Evolutionary conservation across 1,140 invertebrate genomes (phyloP).

Genomic region (Oryzaephilus surinamensis): DNA sequence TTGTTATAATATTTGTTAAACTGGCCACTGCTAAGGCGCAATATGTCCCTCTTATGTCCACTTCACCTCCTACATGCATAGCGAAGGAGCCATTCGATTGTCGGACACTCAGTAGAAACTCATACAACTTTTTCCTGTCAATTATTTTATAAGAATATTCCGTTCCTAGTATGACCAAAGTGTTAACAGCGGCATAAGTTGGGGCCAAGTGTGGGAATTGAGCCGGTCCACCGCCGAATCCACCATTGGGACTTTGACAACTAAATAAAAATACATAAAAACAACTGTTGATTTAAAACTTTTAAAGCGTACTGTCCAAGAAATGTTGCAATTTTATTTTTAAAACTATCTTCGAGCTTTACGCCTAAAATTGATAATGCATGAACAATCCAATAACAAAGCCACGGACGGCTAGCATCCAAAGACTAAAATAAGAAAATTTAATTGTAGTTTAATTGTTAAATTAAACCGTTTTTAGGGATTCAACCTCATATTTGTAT

Average conservation of each 20-base stretch:
- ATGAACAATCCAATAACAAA: conserved; percentile 93
- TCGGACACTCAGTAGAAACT: conserved; percentile 39
- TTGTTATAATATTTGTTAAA: conserved; percentile 63
- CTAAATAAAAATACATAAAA: conserved; percentile 31
- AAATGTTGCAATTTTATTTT: conserved; percentile 57
- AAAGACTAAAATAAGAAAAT: conserved; percentile 48
- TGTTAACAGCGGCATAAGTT: conserved; percentile 94
- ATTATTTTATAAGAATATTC: conserved; percentile 78
- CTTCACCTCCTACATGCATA: conserved; percentile 89
- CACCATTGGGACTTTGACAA: conserved; percentile 74
- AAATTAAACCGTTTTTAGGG: conserved; percentile 7
- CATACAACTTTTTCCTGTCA: conserved; percentile 52
- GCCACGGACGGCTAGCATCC: conserved; percentile 90
- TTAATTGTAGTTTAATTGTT: conserved; percentile 8
- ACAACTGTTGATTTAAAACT: conserved; percentile 7
- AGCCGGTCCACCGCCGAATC: conserved; percentile 88
- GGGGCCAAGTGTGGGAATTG: conserved; percentile 89
- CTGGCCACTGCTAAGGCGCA: conserved; percentile 87
- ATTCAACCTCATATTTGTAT: conserved; percentile 51
- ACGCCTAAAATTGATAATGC: conserved; percentile 73
- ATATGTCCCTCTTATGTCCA: conserved; percentile 89
- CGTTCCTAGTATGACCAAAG: conserved; percentile 80
- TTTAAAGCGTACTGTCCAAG: conserved; percentile 39
- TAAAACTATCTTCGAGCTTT: conserved; percentile 51
- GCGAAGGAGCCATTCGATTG: conserved; percentile 81